A percentile compares a stretch with the other conserved stretches of the same genome.
These are phyloP conservation scores for Rapana venosa DNA, from an alignment of 2,888 invertebrate species.

Conservation along the genomic window DNA sequence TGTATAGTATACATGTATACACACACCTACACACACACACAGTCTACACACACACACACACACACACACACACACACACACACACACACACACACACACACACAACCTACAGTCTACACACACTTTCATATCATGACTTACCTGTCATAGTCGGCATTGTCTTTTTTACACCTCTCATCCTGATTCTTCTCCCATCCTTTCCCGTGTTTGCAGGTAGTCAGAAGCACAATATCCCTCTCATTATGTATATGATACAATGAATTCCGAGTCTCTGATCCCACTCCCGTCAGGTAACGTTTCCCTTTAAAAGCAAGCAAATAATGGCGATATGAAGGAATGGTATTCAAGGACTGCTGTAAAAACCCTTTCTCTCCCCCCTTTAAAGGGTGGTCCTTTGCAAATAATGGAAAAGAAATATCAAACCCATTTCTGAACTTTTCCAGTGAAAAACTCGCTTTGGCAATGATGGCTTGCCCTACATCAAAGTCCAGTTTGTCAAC, in stretches of 20 bases:
- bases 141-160: conserved; percentile 98
- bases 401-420: conserved; percentile 94
- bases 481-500: conserved; percentile 88
- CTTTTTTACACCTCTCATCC: conserved; percentile 96
- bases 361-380: conserved; percentile 89
- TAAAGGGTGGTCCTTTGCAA: conserved; percentile 84
- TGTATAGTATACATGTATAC: too few relatives aligned
- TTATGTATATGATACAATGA: conserved; percentile 98
- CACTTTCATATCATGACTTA: conserved; percentile 80
- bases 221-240: conserved; percentile 92
- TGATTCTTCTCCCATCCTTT: conserved; percentile 93
- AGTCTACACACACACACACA: neutral
- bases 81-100: too few relatives aligned
- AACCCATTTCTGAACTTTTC: conserved; percentile 91
- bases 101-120: neutral
- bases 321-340: conserved; percentile 73
- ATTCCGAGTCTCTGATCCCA: conserved; percentile 98
- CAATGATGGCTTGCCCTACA: conserved; percentile 94
- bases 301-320: conserved; percentile 91
- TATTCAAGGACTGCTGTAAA: conserved; percentile 79
- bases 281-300: conserved; percentile 95
- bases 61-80: neutral
- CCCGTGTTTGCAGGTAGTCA: conserved; percentile 98
- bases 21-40: too few relatives aligned
- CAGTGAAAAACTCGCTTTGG: conserved; percentile 96